phyloP scores from a whole-genome alignment of 2,797 vertebrate genomes.

The Rhinoraja longicauda region DNA sequence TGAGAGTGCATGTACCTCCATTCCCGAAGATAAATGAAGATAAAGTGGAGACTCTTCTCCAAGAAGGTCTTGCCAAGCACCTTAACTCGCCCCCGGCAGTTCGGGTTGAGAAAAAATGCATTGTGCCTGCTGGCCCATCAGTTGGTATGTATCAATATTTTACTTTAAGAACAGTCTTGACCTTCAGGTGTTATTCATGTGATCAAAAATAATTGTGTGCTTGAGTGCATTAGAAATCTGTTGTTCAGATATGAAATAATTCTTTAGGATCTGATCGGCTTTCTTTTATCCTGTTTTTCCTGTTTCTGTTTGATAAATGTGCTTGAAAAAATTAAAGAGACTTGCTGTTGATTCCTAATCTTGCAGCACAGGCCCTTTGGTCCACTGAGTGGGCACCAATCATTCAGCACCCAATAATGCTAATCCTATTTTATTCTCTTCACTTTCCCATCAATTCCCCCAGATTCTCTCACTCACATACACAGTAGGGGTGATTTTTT shows the following conservation, averaged over 20 bases:
- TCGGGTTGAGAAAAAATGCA: constrained; percentile 79
- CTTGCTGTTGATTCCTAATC: not conserved
- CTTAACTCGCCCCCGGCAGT: constrained; percentile 55
- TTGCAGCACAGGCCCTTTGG: no score
- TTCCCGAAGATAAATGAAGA: constrained; percentile 77
- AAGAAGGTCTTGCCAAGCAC: constrained; percentile 74
- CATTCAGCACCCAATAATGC: no score
- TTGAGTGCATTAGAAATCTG: not conserved
- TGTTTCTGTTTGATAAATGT: not conserved
- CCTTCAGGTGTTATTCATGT: not conserved
- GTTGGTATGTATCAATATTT: constrained; percentile 71
- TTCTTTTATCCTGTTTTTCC: constrained; percentile 17
- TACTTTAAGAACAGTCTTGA: not conserved
- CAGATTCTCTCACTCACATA: no score
- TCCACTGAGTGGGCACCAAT: no score
- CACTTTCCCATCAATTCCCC: no score
- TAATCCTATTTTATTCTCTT: no score
- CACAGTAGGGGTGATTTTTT: no score
- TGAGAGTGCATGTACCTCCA: constrained; percentile 86
- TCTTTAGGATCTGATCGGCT: not conserved
- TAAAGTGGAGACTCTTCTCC: constrained; percentile 73
- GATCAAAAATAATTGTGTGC: not conserved
- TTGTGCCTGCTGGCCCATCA: constrained; percentile 86
- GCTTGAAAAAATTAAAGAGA: not conserved
- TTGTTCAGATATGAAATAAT: not conserved